Conservation (phyloP, 2,888 invertebrate species). For the Oscheius onirici region DNA sequence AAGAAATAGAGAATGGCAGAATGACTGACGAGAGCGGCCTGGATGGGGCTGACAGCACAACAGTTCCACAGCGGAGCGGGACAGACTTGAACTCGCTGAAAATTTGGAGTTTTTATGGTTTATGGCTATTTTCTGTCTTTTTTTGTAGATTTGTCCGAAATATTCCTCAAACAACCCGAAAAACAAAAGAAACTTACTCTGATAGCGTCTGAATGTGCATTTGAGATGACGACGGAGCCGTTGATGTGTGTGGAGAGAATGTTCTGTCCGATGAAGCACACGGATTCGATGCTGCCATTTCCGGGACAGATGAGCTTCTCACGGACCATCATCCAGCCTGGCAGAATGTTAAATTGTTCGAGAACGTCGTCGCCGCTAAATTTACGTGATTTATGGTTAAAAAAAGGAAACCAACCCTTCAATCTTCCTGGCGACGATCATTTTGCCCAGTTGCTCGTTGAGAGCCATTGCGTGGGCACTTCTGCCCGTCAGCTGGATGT, state of each 20-base stretch:
- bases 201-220: constrained; percentile 21
- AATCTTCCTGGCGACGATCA: constrained; percentile 42
- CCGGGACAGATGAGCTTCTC: constrained; percentile 37
- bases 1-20: constrained; percentile 44
- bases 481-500: constrained; percentile 21
- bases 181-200: constrained; percentile 2
- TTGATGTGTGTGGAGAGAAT: constrained; percentile 34
- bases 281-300: constrained; percentile 35
- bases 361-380: constrained; percentile 41
- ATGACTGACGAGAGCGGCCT: constrained; percentile 41
- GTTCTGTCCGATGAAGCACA: constrained; percentile 29
- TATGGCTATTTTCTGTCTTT: background rate
- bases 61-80: constrained; percentile 57
- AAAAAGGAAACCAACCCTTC: constrained; percentile 27
- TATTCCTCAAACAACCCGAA: background rate
- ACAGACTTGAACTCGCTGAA: constrained; percentile 59
- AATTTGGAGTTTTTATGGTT: background rate
- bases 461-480: constrained; percentile 41
- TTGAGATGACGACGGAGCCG: constrained; percentile 27
- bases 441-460: constrained; percentile 45
- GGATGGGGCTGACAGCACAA: constrained; percentile 20
- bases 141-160: too few relatives aligned
- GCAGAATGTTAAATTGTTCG: constrained; percentile 51
- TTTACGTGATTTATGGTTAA: background rate
- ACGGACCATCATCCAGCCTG: constrained; percentile 40